Evolutionary conservation across 2,888 invertebrate species (phyloP).

Genomic region (Eupeodes latifasciatus): DNA sequence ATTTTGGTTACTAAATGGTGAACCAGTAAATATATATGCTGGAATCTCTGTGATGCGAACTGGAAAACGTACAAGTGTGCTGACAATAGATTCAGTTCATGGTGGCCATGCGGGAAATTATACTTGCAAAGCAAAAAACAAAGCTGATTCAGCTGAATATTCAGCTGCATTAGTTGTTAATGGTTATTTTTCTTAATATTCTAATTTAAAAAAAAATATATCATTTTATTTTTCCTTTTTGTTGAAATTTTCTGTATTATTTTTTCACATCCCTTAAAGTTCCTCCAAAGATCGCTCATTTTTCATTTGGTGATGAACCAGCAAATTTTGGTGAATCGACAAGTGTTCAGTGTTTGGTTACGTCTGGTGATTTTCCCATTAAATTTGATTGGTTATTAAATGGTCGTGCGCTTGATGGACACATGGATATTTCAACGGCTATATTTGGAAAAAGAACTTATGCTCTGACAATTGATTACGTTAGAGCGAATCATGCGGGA

Average conservation of each 20-base stretch:
- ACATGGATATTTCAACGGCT: slow-evolving; percentile 83
- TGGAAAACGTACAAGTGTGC: slow-evolving; percentile 86
- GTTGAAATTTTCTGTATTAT: slow-evolving; percentile 79
- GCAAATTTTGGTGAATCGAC: slow-evolving; percentile 86
- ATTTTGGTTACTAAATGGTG: slow-evolving; percentile 86
- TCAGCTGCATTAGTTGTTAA: slow-evolving; percentile 84
- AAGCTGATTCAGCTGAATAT: slow-evolving; percentile 85
- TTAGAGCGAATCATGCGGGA: slow-evolving; percentile 87
- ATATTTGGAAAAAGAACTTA: slow-evolving; percentile 86
- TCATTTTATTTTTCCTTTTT: slow-evolving; percentile 67
- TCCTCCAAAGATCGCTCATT: slow-evolving; percentile 88
- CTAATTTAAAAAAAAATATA: slow-evolving; percentile 2
- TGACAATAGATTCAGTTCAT: slow-evolving; percentile 88
- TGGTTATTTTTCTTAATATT: slow-evolving; percentile 78
- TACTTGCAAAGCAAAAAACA: slow-evolving; percentile 87
- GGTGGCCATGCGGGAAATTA: slow-evolving; percentile 88
- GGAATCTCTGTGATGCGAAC: slow-evolving; percentile 82
- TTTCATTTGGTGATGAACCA: slow-evolving; percentile 87
- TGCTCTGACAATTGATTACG: slow-evolving; percentile 87
- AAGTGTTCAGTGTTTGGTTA: slow-evolving; percentile 85
- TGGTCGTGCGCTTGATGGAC: slow-evolving; percentile 78
- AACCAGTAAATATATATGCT: slow-evolving; percentile 80
- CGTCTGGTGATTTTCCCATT: slow-evolving; percentile 87
- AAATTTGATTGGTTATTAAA: slow-evolving; percentile 88
- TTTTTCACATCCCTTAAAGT: slow-evolving; percentile 83